Percentiles rank a stretch among this genome's conserved stretches.
phyloP scores from a whole-genome alignment of 2,113 vertebrate genomes.

The Casuarius casuarius region DNA sequence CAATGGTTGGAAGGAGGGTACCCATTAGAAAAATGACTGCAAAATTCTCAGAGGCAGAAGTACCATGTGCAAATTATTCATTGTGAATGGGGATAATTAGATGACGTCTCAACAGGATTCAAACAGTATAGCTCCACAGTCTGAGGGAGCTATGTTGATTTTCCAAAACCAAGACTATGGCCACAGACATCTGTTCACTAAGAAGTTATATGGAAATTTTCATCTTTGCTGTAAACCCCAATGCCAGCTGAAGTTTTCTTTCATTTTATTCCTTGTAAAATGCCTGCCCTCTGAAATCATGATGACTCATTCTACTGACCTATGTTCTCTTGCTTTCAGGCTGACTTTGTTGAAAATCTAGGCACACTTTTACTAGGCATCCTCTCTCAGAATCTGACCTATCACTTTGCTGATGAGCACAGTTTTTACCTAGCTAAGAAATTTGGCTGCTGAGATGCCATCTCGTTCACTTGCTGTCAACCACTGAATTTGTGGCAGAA shows the following conservation, averaged over 20 bases:
- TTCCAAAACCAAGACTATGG: not conserved
- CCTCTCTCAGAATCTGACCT: not conserved
- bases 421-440: constrained; percentile 6
- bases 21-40: not conserved
- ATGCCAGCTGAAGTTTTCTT: not conserved
- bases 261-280: constrained; percentile 46
- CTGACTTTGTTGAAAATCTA: not conserved
- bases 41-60: not conserved
- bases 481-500: not conserved
- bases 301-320: not conserved
- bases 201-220: not conserved
- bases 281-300: not conserved
- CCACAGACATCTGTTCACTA: not conserved
- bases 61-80: not conserved
- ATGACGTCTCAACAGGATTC: constrained; percentile 23
- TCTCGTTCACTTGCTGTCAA: not conserved
- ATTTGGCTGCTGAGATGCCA: not conserved
- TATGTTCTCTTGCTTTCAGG: not conserved
- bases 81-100: not conserved
- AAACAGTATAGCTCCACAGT: not conserved
- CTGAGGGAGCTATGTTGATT: not conserved
- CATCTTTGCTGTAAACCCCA: not conserved
- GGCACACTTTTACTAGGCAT: not conserved
- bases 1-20: not conserved
- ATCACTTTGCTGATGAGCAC: constrained; percentile 21